Base-by-base conservation (phyloP, 2,113 vertebrate species). In the Lepus americanus region DNA sequence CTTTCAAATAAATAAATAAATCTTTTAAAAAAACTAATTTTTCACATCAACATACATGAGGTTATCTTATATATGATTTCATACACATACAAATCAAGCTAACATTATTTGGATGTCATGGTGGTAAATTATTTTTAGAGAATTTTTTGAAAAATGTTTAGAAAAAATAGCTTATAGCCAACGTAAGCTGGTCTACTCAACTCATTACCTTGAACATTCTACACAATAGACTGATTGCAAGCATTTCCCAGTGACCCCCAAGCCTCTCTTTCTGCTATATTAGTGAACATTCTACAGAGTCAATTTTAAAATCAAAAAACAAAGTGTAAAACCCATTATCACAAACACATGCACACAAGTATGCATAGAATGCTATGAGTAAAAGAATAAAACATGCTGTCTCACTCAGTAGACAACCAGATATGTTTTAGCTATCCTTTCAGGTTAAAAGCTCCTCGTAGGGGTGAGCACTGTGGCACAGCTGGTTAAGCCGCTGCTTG, bases 391-490 rank as follows among this genome's bases (percentile, higher is more conserved):
- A 91, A 79, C 31, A 33, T 0, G 51, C 5, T 29, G 2, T 51
- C 33, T 79, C 14, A 27, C 73, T 73, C 31, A 61, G 2, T 53
- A 87, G 63, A 55, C 70, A 77, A 59, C 80, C 39, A 79, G 64
- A 8, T 25, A 31, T 11, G 13, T 89, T 90, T 61, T 17, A 49
- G 87, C 61, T 89, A 9, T 53, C 77, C 25, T n/a, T 25, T 13
- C 53, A 80, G 73, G 66, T 90, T 80, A 72, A 92, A 90, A 92
- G 82, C 25, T 86, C 77, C 53, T 92, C 19, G 78, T 29, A 69
- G 69, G 39, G 39, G 55, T 19, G 14, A 19, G 55, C 55, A 59
- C 55, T 59, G 19, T 59, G 55, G 55, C 19, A 19, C 23, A 66
- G 55, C 55, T 16, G 12, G 19, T 59, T 59, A 59, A 59, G 55